Conservation (phyloP, 2,888 invertebrate genomes). For the Acanthacorydalis orientalis region DNA sequence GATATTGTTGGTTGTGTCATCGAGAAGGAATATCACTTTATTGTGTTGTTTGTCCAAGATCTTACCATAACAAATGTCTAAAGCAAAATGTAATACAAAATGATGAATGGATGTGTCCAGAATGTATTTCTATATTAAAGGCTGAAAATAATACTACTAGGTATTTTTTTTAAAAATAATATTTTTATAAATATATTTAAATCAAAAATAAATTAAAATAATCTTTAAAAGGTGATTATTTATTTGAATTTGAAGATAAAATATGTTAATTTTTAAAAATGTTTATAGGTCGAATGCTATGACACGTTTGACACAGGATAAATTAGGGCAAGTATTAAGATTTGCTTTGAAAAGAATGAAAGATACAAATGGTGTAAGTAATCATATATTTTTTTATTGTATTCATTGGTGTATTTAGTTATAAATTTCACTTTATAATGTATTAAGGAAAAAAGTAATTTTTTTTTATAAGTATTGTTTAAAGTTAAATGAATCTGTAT, state of each 20-base stretch:
- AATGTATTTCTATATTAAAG: constrained; percentile 57
- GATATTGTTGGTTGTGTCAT: constrained; percentile 87
- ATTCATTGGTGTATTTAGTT: constrained; percentile 1
- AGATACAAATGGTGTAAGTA: constrained; percentile 59
- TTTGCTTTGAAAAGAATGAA: constrained; percentile 69
- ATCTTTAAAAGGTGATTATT: no score
- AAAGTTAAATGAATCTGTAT: no score
- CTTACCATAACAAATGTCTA: constrained; percentile 70
- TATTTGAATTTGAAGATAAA: background rate
- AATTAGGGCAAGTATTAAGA: constrained; percentile 60
- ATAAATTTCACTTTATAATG: no score
- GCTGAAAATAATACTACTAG: constrained; percentile 37
- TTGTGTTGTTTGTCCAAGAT: constrained; percentile 72
- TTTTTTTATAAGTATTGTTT: no score
- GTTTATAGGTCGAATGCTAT: constrained; percentile 43
- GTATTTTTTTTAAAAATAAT: background rate
- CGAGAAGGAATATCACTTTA: constrained; percentile 42
- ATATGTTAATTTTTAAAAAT: background rate
- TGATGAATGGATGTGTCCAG: constrained; percentile 71
- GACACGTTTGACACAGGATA: constrained; percentile 53
- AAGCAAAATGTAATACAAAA: constrained; percentile 28
- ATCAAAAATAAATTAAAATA: background rate
- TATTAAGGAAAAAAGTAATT: no score
- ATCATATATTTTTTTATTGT: background rate
- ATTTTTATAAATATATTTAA: background rate